phyloP scores from a whole-genome alignment of 2,888 invertebrate species.

The Ariolimax columbianus region DNA sequence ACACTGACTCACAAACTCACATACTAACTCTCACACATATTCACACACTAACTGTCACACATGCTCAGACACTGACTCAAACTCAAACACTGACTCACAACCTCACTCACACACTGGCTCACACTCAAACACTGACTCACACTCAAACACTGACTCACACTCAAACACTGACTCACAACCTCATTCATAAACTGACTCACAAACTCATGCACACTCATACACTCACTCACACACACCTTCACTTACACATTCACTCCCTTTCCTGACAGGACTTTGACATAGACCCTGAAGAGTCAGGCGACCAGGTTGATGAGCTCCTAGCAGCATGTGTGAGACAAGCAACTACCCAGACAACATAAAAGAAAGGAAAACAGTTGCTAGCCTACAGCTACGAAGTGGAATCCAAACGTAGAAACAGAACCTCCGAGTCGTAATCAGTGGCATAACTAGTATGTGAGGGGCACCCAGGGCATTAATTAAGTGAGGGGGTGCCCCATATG shows the following conservation, averaged over 20 bases:
- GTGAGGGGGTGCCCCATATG: too few species aligned
- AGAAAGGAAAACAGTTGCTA: background rate
- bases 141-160: too few species aligned
- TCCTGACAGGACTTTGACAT: conserved; percentile 76
- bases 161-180: background rate
- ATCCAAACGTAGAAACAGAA: background rate
- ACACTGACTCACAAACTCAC: too few species aligned
- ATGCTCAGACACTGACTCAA: background rate
- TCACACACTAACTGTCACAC: too few species aligned
- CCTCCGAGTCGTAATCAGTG: too few species aligned
- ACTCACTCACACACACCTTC: too few species aligned
- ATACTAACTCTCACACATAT: too few species aligned
- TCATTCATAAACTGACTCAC: too few species aligned
- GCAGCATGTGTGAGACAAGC: conserved; percentile 76
- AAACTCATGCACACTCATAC: too few species aligned
- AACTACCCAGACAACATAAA: conserved; percentile 57
- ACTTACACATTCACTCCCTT: too few species aligned
- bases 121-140: background rate
- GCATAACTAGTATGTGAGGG: too few species aligned
- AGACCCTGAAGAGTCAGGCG: conserved; percentile 76
- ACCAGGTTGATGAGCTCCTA: conserved; percentile 77
- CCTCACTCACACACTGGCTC: background rate
- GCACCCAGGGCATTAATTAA: too few species aligned
- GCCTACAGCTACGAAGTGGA: background rate
- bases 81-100: background rate